Percentiles rank a stretch among this genome's conserved stretches.
Evolutionary conservation across 2,888 invertebrate genomes (phyloP).

Genomic region (Lutraria lutraria): DNA sequence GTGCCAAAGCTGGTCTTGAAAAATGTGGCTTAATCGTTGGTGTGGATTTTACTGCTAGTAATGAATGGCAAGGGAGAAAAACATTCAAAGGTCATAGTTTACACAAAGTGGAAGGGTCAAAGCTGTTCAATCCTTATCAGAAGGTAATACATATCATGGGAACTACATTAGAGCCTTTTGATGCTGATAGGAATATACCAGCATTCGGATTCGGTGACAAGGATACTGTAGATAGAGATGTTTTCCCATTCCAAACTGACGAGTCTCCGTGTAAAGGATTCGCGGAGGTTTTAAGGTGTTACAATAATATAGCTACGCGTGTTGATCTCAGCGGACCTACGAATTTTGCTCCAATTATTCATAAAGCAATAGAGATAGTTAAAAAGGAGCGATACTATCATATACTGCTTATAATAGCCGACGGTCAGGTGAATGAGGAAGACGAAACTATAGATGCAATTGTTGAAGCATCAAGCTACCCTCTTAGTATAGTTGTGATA

Average conservation of each 20-base stretch:
- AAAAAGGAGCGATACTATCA: constrained; percentile 81
- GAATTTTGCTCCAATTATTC: constrained; percentile 88
- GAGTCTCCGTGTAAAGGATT: constrained; percentile 81
- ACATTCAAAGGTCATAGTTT: constrained; percentile 87
- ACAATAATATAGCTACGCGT: constrained; percentile 86
- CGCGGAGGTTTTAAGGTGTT: constrained; percentile 85
- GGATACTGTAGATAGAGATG: constrained; percentile 79
- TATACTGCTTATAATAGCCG: constrained; percentile 88
- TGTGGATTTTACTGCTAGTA: constrained; percentile 88
- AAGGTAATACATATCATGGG: constrained; percentile 85
- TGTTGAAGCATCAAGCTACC: constrained; percentile 87
- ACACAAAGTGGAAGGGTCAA: constrained; percentile 84
- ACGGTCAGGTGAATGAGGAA: constrained; percentile 88
- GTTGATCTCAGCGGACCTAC: constrained; percentile 88
- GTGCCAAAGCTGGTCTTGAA: constrained; percentile 87
- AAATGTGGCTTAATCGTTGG: constrained; percentile 88
- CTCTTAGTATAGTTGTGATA: constrained; percentile 88
- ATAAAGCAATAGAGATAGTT: constrained; percentile 87
- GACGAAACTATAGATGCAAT: constrained; percentile 87
- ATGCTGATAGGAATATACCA: constrained; percentile 83
- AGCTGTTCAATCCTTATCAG: constrained; percentile 88
- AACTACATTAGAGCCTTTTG: constrained; percentile 84
- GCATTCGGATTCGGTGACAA: constrained; percentile 86
- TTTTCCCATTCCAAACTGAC: constrained; percentile 82
- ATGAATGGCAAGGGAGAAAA: constrained; percentile 88